Base-by-base conservation (phyloP, 2,113 vertebrate species). In the Menidia beryllina region DNA sequence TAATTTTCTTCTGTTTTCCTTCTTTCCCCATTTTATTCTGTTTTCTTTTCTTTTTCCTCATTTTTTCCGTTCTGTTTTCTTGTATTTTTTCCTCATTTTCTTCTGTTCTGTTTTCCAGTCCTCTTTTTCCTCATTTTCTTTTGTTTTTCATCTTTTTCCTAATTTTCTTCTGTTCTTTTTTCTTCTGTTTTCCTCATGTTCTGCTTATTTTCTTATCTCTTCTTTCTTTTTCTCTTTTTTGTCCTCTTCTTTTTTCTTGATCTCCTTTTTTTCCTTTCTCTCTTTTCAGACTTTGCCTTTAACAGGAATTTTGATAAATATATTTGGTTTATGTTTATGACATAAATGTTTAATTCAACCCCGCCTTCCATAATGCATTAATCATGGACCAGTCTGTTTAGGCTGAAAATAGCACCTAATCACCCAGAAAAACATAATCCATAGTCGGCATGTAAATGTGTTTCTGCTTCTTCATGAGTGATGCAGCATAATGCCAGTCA, bases 341-440 rank as follows among this genome's bases (percentile, higher is more conserved):
- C 72, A 88, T 91, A 68, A 91, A 92, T 91, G 79, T 90, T 92
- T 92, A 57, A 92, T 91, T 86, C 34, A 60, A 47, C 68, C 75
- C 83, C 72, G 64, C 82, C 86, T 69, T 81, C 78, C 25, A 15
- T 85, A 88, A 91, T 93, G 88, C 90, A 89, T 93, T 90, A 92
- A 90, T 92, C 88, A 92, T 91, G 72, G 70, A 72, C 47, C 86
- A 87, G 89, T 91, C 91, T 92, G 91, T 81, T 83, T 45, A 3
- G 57, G 83, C 86, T 91, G 81, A 87, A 91, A 93, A 92, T 92
- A 93, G 89, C 23, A 34, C 79, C 56, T 79, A 87, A 77, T 77
- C 90, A 83, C 76, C 86, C 86, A 88, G 71, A 90, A 89, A 91
- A 84, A 88, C 82, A 85, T 82, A 79, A 78, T 74, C 64, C 59